A percentile compares a stretch with the other conserved stretches of the same genome.
phyloP scores from a whole-genome alignment of 2,113 vertebrate genomes.

The Helogale parvula region DNA sequence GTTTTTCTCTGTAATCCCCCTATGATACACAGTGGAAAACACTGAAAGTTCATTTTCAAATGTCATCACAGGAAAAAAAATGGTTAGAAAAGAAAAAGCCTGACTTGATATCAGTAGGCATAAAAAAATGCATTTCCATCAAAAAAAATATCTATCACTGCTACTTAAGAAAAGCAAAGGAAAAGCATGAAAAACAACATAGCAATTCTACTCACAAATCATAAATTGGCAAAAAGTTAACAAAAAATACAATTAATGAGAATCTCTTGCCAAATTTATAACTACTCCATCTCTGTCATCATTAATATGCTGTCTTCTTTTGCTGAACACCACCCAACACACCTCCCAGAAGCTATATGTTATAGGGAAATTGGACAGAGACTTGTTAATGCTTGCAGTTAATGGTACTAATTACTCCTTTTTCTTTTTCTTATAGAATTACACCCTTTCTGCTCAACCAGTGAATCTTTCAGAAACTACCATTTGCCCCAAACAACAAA shows the following conservation, averaged over 20 bases:
- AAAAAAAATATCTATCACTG: background rate
- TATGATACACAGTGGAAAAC: slow-evolving; percentile 14
- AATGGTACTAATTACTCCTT: background rate
- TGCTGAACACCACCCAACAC: background rate
- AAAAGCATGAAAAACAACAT: slow-evolving; percentile 45
- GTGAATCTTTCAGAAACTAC: background rate
- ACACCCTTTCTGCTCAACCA: background rate
- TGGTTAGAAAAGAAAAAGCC: slow-evolving; percentile 14
- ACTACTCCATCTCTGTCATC: background rate
- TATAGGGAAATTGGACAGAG: slow-evolving; percentile 13
- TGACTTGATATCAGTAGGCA: slow-evolving; percentile 19
- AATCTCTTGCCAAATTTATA: slow-evolving; percentile 37
- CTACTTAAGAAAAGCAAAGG: slow-evolving; percentile 47
- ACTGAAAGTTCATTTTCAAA: slow-evolving; percentile 60
- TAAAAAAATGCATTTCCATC: slow-evolving; percentile 52
- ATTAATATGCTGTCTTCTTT: slow-evolving; percentile 3
- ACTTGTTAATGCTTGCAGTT: background rate
- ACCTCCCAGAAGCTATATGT: background rate
- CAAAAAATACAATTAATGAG: slow-evolving; percentile 29
- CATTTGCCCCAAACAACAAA: background rate
- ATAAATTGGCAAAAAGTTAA: slow-evolving; percentile 24
- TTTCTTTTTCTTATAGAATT: slow-evolving; percentile 16
- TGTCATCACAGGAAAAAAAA: slow-evolving; percentile 29
- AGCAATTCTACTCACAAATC: slow-evolving; percentile 39
- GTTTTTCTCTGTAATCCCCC: slow-evolving; percentile 41